Evolutionary conservation across 2,888 invertebrate genomes (phyloP).

Genomic region (Machimus rusticus): DNA sequence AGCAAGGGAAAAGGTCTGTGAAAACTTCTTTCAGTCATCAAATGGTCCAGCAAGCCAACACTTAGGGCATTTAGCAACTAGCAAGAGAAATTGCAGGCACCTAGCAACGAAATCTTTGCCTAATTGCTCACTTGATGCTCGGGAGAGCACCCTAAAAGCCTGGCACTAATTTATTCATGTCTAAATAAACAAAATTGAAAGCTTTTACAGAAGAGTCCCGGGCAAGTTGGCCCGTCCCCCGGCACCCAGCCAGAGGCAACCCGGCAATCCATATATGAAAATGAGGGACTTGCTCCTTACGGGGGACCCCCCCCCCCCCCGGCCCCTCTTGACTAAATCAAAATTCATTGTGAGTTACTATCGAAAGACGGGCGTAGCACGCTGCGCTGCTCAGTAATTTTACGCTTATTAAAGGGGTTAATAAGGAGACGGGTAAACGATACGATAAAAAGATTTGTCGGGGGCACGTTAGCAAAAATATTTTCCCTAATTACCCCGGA

Average conservation of each 20-base stretch:
- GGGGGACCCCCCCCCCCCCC: not conserved
- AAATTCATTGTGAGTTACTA: not conserved
- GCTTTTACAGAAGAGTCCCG: not conserved
- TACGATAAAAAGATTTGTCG: not conserved
- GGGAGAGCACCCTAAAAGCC: not conserved
- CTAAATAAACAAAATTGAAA: constrained; percentile 24
- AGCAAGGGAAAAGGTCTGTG: not conserved
- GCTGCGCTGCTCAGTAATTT: not conserved
- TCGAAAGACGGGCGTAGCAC: not conserved
- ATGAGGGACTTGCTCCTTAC: not conserved
- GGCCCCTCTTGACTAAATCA: not conserved
- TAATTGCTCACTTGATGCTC: constrained; percentile 28
- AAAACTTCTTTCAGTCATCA: not conserved
- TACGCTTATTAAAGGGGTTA: not conserved
- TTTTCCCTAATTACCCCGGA: not conserved
- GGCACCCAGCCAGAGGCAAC: not conserved
- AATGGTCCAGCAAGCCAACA: not conserved
- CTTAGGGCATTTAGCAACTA: not conserved
- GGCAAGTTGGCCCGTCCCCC: not conserved
- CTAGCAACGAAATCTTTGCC: constrained; percentile 3
- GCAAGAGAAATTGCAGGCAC: not conserved
- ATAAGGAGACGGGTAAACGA: not conserved
- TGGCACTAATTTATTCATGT: constrained; percentile 17
- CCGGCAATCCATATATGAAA: not conserved
- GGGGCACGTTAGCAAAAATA: not conserved